phyloP scores from a whole-genome alignment of 2,888 invertebrate genomes.

The Noctua fimbriata region DNA sequence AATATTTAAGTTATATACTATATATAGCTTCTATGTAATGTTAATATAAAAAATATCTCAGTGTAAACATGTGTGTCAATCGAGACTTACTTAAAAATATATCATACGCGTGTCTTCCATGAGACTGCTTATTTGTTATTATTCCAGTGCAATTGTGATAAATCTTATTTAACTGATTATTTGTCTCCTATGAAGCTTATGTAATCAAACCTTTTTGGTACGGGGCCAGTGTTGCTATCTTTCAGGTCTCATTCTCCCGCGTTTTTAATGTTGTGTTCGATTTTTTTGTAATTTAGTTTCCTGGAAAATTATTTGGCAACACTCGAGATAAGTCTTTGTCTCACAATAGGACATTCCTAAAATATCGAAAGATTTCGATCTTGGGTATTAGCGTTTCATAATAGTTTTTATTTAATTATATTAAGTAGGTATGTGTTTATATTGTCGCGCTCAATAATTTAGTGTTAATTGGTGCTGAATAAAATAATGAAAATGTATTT shows the following conservation, averaged over 20 bases:
- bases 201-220: slow-evolving; percentile 43
- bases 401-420: slow-evolving; percentile 54
- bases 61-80: slow-evolving; percentile 41
- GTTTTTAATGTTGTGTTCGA: slow-evolving; percentile 14
- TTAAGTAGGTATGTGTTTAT: slow-evolving; percentile 68
- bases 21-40: slow-evolving; percentile 21
- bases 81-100: slow-evolving; percentile 42
- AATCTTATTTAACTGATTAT: slow-evolving; percentile 36
- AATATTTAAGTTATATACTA: slow-evolving; percentile 23
- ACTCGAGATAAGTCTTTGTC: slow-evolving; percentile 47
- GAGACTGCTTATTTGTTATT: slow-evolving; percentile 65
- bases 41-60: slow-evolving; percentile 28
- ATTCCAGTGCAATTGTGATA: slow-evolving; percentile 69
- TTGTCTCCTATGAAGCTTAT: slow-evolving; percentile 28
- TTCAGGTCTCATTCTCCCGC: slow-evolving; percentile 18
- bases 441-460: slow-evolving; percentile 74
- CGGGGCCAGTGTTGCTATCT: slow-evolving; percentile 55
- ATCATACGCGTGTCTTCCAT: slow-evolving; percentile 64
- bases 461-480: slow-evolving; percentile 76
- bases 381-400: slow-evolving; percentile 64
- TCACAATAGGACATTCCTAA: slow-evolving; percentile 68
- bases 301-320: slow-evolving; percentile 37
- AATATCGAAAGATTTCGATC: slow-evolving; percentile 61
- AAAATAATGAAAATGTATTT: slow-evolving; percentile 70
- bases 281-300: slow-evolving; percentile 13